A percentile compares a stretch with the other conserved stretches of the same genome.
Evolutionary conservation across 2,113 vertebrate genomes (phyloP).

Genomic region (Neolamprologus caudopunctatus): DNA sequence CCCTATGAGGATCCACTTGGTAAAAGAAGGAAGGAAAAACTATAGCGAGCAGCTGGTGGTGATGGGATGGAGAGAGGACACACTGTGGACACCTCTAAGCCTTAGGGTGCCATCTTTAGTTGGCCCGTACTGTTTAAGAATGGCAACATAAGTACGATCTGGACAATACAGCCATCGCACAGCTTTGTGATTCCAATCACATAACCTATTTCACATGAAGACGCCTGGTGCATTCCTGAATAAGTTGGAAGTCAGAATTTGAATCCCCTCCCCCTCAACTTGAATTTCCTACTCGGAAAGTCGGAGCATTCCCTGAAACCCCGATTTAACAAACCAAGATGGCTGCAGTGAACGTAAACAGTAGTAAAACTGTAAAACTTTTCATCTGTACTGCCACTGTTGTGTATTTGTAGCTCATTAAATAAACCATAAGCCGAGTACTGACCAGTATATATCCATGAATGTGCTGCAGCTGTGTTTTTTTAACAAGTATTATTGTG

Average conservation of each 20-base stretch:
- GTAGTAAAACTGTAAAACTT: not conserved
- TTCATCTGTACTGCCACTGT: not conserved
- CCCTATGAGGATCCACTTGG: not conserved
- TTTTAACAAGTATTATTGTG: not conserved
- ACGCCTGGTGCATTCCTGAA: not conserved
- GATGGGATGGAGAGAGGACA: not conserved
- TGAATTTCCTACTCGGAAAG: not conserved
- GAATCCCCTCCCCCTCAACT: not conserved
- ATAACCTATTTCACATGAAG: not conserved
- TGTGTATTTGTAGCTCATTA: not conserved
- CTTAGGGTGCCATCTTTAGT: not conserved
- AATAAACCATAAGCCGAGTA: not conserved
- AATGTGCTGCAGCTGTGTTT: not conserved
- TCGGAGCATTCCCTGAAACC: not conserved
- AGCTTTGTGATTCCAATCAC: not conserved
- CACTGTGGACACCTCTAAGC: not conserved
- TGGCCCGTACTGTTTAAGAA: not conserved
- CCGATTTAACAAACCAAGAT: not conserved
- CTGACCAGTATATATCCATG: not conserved
- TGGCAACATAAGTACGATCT: conserved; percentile 4
- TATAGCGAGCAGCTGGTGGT: not conserved
- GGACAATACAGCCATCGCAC: conserved; percentile 5
- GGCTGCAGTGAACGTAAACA: not conserved
- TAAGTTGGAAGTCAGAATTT: not conserved
- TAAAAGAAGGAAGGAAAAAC: not conserved